Percentiles rank a stretch among this genome's conserved stretches.
These are phyloP conservation scores for Ictidomys tridecemlineatus DNA, from an alignment of 2,113 vertebrate genomes.

Conservation along the genomic window DNA sequence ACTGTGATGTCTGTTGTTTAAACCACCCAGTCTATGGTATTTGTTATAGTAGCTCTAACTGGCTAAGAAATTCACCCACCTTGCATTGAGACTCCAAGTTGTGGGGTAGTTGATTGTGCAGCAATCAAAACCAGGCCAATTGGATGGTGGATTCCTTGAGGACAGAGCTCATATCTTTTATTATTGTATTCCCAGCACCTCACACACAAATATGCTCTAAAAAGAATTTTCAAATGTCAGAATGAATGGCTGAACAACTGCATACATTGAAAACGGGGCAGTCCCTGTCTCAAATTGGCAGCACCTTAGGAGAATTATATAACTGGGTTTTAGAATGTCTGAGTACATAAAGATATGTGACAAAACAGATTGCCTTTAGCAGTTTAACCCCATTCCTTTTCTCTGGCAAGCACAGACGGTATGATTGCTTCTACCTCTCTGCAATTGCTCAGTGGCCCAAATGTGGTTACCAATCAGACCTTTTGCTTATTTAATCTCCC, in stretches of 20 bases:
- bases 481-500: constrained; percentile 84
- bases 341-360: constrained; percentile 46
- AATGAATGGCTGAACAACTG: background rate
- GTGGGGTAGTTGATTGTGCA: background rate
- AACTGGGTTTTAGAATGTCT: constrained; percentile 41
- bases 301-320: constrained; percentile 36
- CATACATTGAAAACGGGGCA: background rate
- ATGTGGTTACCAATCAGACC: constrained; percentile 80
- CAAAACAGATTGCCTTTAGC: constrained; percentile 59
- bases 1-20: constrained; percentile 40
- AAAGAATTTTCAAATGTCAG: background rate
- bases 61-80: background rate
- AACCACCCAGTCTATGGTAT: background rate
- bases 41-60: background rate
- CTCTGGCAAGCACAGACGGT: constrained; percentile 53
- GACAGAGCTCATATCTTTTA: constrained; percentile 6
- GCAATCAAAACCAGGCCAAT: background rate
- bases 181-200: background rate
- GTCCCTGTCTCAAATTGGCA: background rate
- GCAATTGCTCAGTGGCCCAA: constrained; percentile 75
- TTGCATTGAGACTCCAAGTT: background rate
- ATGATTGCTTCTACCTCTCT: constrained; percentile 72
- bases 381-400: constrained; percentile 63
- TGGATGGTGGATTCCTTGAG: background rate
- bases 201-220: constrained; percentile 1